phyloP scores from a whole-genome alignment of 2,888 invertebrate species.

The Tineola bisselliella region DNA sequence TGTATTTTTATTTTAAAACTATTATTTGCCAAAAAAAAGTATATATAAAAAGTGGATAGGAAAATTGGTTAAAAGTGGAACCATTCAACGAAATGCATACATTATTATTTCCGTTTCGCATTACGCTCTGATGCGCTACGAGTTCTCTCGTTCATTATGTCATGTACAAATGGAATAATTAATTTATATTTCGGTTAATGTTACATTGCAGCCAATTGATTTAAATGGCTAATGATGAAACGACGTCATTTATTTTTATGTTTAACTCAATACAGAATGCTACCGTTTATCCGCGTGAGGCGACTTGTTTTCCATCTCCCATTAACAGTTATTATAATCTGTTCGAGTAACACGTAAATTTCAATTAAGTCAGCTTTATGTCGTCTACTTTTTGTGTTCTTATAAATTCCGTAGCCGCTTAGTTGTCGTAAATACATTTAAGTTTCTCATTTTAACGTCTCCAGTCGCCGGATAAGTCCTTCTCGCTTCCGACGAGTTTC shows the following conservation, averaged over 20 bases:
- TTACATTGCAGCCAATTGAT: conserved; percentile 50
- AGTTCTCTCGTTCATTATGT: conserved; percentile 44
- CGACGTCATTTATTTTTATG: not conserved
- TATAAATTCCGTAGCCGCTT: conserved; percentile 33
- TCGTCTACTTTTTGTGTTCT: conserved; percentile 9
- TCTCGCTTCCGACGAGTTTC: not conserved
- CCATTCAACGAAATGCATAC: conserved; percentile 48
- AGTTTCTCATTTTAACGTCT: conserved; percentile 31
- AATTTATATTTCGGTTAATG: conserved; percentile 26
- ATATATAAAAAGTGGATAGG: conserved; percentile 19
- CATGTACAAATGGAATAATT: conserved; percentile 52
- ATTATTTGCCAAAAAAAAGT: too few species aligned
- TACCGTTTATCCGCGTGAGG: not conserved
- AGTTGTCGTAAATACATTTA: conserved; percentile 50
- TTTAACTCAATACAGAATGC: not conserved
- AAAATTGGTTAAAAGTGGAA: conserved; percentile 21
- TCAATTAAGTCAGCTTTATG: conserved; percentile 18
- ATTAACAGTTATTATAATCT: not conserved
- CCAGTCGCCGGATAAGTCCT: not conserved
- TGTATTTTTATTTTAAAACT: too few species aligned
- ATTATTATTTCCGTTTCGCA: conserved; percentile 62
- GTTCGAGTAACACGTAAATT: conserved; percentile 4
- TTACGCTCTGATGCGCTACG: conserved; percentile 22
- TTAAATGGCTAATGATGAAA: conserved; percentile 22
- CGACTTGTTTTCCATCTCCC: not conserved